Evolutionary conservation across 2,113 vertebrate genomes (phyloP).

Genomic region (Semnornis frantzii): DNA sequence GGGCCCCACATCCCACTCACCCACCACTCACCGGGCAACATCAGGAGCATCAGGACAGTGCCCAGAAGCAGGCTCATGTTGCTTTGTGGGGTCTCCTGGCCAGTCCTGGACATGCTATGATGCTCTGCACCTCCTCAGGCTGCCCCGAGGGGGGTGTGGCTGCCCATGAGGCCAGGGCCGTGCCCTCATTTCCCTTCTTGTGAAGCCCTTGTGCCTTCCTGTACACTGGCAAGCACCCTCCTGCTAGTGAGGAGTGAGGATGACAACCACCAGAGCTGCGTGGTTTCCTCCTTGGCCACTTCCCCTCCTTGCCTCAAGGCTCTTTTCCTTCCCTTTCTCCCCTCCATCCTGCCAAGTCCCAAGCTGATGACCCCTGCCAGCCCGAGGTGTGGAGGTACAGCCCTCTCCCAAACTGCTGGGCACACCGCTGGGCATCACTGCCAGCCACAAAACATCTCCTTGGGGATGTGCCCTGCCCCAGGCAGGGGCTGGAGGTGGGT

Average conservation of each 20-base stretch:
- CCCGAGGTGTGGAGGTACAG: rapidly evolving
- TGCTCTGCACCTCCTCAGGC: neutral
- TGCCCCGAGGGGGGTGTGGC: neutral
- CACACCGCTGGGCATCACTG: rapidly evolving
- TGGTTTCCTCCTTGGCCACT: rapidly evolving
- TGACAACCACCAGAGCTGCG: rapidly evolving
- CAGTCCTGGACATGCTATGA: neutral
- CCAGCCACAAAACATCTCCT: neutral
- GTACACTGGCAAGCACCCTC: neutral
- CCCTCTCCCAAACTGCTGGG: neutral
- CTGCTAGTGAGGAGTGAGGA: neutral
- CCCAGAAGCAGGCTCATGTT: neutral
- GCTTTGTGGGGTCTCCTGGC: neutral
- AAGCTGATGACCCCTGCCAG: neutral
- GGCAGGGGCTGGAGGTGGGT: too few species aligned
- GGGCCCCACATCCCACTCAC: rapidly evolving
- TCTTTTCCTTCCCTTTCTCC: neutral
- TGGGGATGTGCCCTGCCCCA: neutral
- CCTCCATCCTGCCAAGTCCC: neutral
- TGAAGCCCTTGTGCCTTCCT: neutral
- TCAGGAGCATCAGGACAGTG: neutral
- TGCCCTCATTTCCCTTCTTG: constrained; percentile 2
- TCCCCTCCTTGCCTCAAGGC: rapidly evolving
- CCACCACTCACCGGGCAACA: neutral
- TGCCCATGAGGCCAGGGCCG: neutral